A percentile compares a stretch with the other conserved stretches of the same genome.
phyloP scores from a whole-genome alignment of 1,140 invertebrate species.

The Heterodera carotae region DNA sequence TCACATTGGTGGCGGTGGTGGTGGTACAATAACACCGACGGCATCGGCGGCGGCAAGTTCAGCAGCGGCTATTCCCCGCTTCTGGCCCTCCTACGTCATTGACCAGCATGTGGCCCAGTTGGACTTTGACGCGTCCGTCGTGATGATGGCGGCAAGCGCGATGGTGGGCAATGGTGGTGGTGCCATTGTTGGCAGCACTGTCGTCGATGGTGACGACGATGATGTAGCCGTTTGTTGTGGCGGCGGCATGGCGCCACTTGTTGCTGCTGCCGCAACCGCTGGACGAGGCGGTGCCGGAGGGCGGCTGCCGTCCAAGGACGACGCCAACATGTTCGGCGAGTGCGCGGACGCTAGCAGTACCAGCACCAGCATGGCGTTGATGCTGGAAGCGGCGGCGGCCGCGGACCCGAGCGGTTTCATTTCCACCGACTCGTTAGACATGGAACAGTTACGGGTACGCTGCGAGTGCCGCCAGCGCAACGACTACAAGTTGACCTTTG shows the following conservation, averaged over 20 bases:
- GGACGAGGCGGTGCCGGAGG: too few species aligned
- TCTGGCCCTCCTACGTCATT: constrained; percentile 46
- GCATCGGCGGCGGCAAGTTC: too few species aligned
- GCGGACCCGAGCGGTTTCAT: constrained; percentile 38
- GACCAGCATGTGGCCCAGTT: constrained; percentile 61
- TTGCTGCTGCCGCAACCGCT: too few species aligned
- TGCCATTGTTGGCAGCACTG: too few species aligned
- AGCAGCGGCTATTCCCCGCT: not conserved
- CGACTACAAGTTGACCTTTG: constrained; percentile 63
- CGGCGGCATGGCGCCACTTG: too few species aligned
- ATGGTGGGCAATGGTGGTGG: too few species aligned
- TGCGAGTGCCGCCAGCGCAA: constrained; percentile 61
- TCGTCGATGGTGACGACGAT: constrained; percentile 28
- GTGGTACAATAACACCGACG: too few species aligned
- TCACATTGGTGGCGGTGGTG: too few species aligned
- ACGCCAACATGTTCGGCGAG: too few species aligned
- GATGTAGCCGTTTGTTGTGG: too few species aligned
- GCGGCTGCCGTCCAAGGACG: too few species aligned
- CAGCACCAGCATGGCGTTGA: constrained; percentile 23
- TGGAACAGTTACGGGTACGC: constrained; percentile 47
- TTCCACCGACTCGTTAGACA: constrained; percentile 57
- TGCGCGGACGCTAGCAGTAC: too few species aligned
- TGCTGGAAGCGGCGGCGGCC: constrained; percentile 8
- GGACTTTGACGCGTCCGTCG: constrained; percentile 56
- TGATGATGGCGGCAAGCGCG: constrained; percentile 10